Evolutionary conservation across 2,113 vertebrate species (phyloP).

Genomic region (Brachionichthys hirsutus): DNA sequence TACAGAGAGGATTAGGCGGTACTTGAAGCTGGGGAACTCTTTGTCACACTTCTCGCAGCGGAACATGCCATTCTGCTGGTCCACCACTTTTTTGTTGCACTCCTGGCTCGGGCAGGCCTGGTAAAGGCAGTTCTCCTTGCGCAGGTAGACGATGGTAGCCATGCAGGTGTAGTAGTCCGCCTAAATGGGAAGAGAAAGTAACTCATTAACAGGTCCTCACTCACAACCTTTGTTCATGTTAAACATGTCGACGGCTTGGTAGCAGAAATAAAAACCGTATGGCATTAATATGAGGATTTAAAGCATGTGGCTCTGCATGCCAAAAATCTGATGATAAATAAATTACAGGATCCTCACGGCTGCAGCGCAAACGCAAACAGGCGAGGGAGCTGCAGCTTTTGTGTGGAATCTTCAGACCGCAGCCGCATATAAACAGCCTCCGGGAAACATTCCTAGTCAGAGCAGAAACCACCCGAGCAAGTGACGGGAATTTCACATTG

Average conservation of each 20-base stretch:
- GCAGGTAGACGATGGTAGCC: constrained; percentile 89
- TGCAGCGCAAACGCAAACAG: constrained; percentile 36
- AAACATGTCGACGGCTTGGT: constrained; percentile 10
- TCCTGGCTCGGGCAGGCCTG: constrained; percentile 92
- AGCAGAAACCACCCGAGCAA: constrained; percentile 27
- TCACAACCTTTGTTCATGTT: not conserved
- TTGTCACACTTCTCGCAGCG: constrained; percentile 96
- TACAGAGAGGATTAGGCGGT: constrained; percentile 95
- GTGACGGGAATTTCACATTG: constrained; percentile 30
- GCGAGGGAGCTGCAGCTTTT: constrained; percentile 15
- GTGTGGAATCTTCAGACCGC: constrained; percentile 19
- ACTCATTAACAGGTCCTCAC: not conserved
- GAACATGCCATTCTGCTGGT: constrained; percentile 93
- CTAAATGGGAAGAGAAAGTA: constrained; percentile 62
- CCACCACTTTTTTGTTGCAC: constrained; percentile 97
- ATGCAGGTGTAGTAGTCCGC: constrained; percentile 92
- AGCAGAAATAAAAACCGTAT: constrained; percentile 28
- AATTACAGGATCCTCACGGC: constrained; percentile 14
- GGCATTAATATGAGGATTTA: constrained; percentile 34
- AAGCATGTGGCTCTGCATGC: not conserved
- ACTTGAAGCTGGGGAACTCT: constrained; percentile 96
- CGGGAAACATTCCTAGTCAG: constrained; percentile 10
- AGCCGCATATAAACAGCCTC: constrained; percentile 41
- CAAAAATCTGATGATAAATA: constrained; percentile 14
- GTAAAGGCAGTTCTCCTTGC: constrained; percentile 96